Conservation (phyloP, 2,888 invertebrate genomes). For the Phorcus lineatus region DNA sequence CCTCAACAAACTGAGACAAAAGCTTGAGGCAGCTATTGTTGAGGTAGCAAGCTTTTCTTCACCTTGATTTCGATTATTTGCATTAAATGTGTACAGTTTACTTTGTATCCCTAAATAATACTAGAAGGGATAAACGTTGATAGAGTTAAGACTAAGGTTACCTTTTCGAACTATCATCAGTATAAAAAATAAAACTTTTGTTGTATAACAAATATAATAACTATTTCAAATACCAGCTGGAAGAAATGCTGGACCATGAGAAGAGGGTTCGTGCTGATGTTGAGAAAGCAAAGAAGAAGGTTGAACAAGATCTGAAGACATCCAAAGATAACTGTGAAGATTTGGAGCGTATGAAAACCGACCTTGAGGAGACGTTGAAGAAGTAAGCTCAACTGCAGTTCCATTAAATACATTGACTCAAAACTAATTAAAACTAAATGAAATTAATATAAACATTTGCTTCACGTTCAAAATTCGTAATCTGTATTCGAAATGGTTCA, state of each 20-base stretch:
- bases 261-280: conserved; percentile 98
- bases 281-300: conserved; percentile 87
- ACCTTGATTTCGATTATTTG: too few species aligned
- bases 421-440: background rate
- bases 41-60: conserved; percentile 77
- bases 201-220: too few species aligned
- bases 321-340: background rate
- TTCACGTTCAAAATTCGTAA: too few species aligned
- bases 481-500: too few species aligned
- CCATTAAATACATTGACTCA: too few species aligned
- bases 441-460: too few species aligned
- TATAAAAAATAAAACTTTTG: too few species aligned
- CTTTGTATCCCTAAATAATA: too few species aligned
- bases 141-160: too few species aligned
- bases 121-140: too few species aligned
- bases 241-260: conserved; percentile 98
- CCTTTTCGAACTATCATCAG: too few species aligned
- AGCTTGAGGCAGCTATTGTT: conserved; percentile 98
- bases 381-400: background rate
- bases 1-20: conserved; percentile 99
- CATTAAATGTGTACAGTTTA: too few species aligned
- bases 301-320: background rate
- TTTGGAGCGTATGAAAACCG: background rate
- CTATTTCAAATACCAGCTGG: conserved; percentile 79
- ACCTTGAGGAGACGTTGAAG: background rate